Percentiles rank a stretch among this genome's conserved stretches.
phyloP scores from a whole-genome alignment of 2,888 invertebrate species.

The Eucera pruinosa region DNA sequence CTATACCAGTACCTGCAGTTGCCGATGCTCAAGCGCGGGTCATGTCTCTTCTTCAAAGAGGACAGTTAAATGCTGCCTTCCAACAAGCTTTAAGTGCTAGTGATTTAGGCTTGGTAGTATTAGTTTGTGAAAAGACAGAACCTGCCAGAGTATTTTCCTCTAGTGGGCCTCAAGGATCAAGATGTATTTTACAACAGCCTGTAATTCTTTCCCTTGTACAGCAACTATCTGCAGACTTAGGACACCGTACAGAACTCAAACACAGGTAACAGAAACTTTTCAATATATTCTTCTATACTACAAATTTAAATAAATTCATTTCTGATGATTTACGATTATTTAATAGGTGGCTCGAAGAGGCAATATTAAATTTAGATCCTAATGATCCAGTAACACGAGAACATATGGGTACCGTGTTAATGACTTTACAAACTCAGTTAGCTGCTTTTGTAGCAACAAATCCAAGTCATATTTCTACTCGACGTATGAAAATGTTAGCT shows the following conservation, averaged over 20 bases:
- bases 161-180: slow-evolving; percentile 84
- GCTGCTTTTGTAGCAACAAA: slow-evolving; percentile 88
- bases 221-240: slow-evolving; percentile 95
- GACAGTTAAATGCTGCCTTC: slow-evolving; percentile 94
- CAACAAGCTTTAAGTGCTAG: slow-evolving; percentile 95
- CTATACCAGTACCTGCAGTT: slow-evolving; percentile 85
- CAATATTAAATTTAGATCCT: slow-evolving; percentile 92
- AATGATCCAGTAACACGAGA: slow-evolving; percentile 91
- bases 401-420: slow-evolving; percentile 92
- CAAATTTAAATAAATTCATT: neutral
- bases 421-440: slow-evolving; percentile 91
- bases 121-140: slow-evolving; percentile 93
- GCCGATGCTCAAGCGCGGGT: slow-evolving; percentile 80
- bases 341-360: slow-evolving; percentile 93
- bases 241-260: slow-evolving; percentile 92
- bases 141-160: slow-evolving; percentile 90
- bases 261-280: slow-evolving; percentile 86
- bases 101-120: slow-evolving; percentile 94
- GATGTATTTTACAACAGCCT: slow-evolving; percentile 93
- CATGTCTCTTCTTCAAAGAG: slow-evolving; percentile 84
- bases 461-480: slow-evolving; percentile 88
- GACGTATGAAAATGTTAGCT: slow-evolving; percentile 89
- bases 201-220: slow-evolving; percentile 97
- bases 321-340: slow-evolving; percentile 31
- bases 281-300: slow-evolving; percentile 14